Percentiles rank a stretch among this genome's conserved stretches.
Evolutionary conservation across 1,140 invertebrate genomes (phyloP).

Genomic region (Teleopsis dalmanni): DNA sequence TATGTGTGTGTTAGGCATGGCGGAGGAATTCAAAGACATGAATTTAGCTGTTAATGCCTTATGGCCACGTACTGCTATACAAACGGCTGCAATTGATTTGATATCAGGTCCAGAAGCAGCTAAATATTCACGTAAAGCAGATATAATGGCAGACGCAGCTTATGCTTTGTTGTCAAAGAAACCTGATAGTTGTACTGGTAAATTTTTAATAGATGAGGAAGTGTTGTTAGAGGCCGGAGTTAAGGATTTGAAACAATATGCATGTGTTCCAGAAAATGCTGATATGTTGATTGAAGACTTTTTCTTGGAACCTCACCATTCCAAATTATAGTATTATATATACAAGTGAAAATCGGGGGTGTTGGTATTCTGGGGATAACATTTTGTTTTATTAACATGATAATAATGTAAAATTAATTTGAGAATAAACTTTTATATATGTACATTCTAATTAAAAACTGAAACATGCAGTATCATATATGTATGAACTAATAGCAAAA

Average conservation of each 20-base stretch:
- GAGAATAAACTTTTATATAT: no score
- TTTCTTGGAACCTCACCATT: constrained; percentile 62
- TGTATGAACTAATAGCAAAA: no score
- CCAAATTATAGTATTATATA: constrained; percentile 7
- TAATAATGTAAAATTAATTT: no score
- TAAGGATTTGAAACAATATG: constrained; percentile 78
- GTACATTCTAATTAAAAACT: no score
- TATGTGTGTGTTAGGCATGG: constrained; percentile 94
- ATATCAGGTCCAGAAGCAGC: constrained; percentile 58
- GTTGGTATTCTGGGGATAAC: no score
- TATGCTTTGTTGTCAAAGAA: constrained; percentile 77
- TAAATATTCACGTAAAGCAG: constrained; percentile 65
- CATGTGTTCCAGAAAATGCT: constrained; percentile 64
- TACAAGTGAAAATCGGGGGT: no score
- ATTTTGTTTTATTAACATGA: no score
- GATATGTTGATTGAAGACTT: constrained; percentile 76
- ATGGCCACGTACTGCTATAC: constrained; percentile 89
- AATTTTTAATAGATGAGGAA: constrained; percentile 93
- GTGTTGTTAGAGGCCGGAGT: constrained; percentile 72
- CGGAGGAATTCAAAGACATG: constrained; percentile 75
- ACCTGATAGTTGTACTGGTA: constrained; percentile 66
- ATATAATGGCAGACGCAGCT: constrained; percentile 93
- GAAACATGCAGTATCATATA: no score
- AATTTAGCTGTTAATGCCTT: constrained; percentile 90
- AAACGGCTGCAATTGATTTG: constrained; percentile 94